Conservation (phyloP, 2,113 vertebrate genomes). For the Rhinopomastus cyanomelas region DNA sequence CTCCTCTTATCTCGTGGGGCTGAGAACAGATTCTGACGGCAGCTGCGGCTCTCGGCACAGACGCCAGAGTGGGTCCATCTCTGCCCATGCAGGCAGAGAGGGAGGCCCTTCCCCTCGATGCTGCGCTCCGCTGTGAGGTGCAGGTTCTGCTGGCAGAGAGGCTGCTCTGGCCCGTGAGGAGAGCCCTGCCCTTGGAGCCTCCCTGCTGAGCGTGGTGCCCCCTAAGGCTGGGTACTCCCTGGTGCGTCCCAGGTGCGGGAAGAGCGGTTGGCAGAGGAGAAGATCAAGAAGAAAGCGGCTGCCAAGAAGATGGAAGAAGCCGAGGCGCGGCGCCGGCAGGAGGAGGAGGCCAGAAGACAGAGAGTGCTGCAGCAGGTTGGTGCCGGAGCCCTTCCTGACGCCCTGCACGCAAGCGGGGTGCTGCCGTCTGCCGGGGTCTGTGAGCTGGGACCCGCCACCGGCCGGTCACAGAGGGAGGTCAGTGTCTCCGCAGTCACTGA, state of each 20-base stretch:
- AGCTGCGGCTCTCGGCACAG: neutral
- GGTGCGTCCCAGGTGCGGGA: conserved; percentile 72
- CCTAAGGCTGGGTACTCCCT: neutral
- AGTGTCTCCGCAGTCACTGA: no score
- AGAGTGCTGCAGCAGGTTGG: conserved; percentile 82
- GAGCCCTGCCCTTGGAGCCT: neutral
- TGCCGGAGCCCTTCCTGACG: neutral
- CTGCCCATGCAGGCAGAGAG: neutral
- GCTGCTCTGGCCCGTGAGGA: neutral
- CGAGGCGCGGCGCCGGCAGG: conserved; percentile 83
- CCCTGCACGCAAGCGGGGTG: rapidly evolving
- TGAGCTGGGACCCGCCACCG: no score
- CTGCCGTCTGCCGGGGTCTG: rapidly evolving
- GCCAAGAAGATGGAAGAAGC: conserved; percentile 87
- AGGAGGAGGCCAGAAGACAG: conserved; percentile 85
- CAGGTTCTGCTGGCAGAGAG: neutral
- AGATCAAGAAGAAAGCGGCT: conserved; percentile 83
- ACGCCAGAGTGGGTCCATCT: neutral
- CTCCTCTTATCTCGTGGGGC: neutral
- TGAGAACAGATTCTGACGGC: neutral
- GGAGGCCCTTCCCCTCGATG: neutral
- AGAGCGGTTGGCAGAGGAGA: conserved; percentile 88
- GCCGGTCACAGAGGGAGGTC: no score
- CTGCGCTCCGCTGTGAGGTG: no score
- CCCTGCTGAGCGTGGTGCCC: neutral